Conservation (phyloP, 53 echinoderm and acorn worm genomes). For the Antedon mediterranea region DNA sequence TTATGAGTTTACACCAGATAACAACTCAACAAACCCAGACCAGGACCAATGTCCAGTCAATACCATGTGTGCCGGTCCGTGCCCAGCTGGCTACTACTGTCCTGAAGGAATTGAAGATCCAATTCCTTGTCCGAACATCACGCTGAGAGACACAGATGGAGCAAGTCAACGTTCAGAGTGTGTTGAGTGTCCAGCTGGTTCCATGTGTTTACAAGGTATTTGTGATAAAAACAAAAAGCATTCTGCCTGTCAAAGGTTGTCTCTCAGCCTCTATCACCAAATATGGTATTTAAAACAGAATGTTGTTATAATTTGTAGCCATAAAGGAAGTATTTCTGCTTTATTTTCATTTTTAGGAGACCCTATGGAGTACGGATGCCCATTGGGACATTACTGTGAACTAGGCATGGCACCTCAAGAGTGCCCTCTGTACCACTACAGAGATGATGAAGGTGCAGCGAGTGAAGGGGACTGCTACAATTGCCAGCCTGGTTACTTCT, state of each 20-base stretch:
- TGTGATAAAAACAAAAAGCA: too few species aligned
- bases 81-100: conserved; percentile 83
- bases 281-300: too few species aligned
- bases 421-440: conserved; percentile 84
- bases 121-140: conserved; percentile 60
- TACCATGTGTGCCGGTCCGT: conserved; percentile 81
- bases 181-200: conserved; percentile 64
- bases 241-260: too few species aligned
- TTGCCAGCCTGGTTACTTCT: conserved; percentile 75
- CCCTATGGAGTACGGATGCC: conserved; percentile 70
- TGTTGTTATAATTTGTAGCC: too few species aligned
- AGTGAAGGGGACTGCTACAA: conserved; percentile 72
- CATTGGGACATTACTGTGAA: conserved; percentile 71
- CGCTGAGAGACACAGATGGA: conserved; percentile 53
- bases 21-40: conserved; percentile 64
- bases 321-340: too few species aligned
- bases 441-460: conserved; percentile 53
- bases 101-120: conserved; percentile 75
- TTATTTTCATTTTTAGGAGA: conserved; percentile 54
- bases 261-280: too few species aligned
- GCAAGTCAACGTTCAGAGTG: conserved; percentile 75
- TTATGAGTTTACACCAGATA: conserved; percentile 67
- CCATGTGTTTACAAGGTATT: conserved; percentile 81
- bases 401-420: conserved; percentile 57
- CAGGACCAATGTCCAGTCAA: conserved; percentile 75